Evolutionary conservation across 1,140 invertebrate species (phyloP).

Genomic region (Aplysia californica): DNA sequence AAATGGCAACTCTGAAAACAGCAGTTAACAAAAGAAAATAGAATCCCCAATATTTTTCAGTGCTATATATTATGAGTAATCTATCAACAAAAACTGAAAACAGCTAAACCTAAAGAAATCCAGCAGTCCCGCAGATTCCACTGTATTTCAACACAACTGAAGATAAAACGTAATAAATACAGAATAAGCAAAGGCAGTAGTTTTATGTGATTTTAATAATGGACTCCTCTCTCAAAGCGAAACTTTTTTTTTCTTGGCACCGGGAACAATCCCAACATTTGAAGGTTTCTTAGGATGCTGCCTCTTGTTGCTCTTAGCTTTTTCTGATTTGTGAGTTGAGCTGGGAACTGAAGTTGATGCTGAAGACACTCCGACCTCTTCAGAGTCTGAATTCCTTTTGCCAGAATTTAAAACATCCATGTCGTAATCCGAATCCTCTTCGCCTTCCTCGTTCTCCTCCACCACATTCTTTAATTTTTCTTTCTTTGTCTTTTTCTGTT

Average conservation of each 20-base stretch:
- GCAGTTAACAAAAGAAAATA: too few species aligned
- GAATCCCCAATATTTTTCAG: too few species aligned
- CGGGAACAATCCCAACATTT: neutral
- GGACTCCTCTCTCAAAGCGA: neutral
- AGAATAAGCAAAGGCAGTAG: neutral
- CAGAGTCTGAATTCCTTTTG: neutral
- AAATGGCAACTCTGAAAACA: too few species aligned
- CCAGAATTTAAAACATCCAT: neutral
- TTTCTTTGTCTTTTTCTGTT: neutral
- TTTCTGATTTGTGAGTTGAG: neutral
- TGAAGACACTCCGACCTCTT: neutral
- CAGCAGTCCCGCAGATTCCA: too few species aligned
- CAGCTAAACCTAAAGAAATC: too few species aligned
- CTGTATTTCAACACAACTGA: too few species aligned
- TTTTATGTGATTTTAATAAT: neutral
- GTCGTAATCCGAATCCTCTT: neutral
- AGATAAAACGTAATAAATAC: too few species aligned
- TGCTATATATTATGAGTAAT: too few species aligned
- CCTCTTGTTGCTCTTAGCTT: neutral
- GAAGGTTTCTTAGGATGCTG: neutral
- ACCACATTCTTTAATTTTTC: too few species aligned
- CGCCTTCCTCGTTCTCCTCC: too few species aligned
- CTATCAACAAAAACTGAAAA: too few species aligned
- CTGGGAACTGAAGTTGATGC: neutral
- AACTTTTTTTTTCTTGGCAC: neutral